phyloP scores from a whole-genome alignment of 2,888 invertebrate species.

The Matsumyia berberina region DNA sequence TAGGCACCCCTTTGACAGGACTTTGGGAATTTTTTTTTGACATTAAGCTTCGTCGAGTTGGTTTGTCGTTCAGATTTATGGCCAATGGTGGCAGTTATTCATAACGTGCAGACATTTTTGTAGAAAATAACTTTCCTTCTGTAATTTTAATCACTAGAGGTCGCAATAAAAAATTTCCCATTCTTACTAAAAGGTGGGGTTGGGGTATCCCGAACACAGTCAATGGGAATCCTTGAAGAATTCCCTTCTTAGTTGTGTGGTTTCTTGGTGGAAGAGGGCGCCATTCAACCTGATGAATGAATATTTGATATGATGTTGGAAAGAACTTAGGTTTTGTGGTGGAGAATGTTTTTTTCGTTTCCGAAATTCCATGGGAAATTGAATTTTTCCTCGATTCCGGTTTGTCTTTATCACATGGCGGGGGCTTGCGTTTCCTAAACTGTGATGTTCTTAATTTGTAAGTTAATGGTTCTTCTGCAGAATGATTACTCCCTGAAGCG shows the following conservation, averaged over 20 bases:
- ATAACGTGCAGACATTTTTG: conserved; percentile 10
- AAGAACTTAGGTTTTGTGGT: conserved; percentile 56
- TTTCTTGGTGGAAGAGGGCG: conserved; percentile 8
- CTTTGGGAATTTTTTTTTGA: conserved; percentile 17
- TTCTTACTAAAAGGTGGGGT: neutral
- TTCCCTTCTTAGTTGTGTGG: neutral
- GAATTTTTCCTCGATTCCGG: conserved; percentile 49
- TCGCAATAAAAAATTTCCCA: neutral
- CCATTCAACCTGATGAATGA: conserved; percentile 62
- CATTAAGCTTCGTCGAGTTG: conserved; percentile 46
- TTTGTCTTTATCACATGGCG: conserved; percentile 19
- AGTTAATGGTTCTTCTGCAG: conserved; percentile 13
- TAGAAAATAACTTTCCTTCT: conserved; percentile 1
- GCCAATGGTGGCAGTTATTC: conserved; percentile 18
- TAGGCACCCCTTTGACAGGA: neutral
- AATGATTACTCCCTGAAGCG: conserved; percentile 24
- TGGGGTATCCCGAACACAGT: no score
- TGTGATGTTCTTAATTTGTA: conserved; percentile 17
- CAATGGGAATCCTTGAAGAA: conserved; percentile 8
- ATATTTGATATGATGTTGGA: conserved; percentile 62
- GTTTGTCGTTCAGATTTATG: conserved; percentile 43
- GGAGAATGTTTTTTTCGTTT: conserved; percentile 10
- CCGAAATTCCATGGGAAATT: conserved; percentile 32
- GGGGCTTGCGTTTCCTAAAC: no score
- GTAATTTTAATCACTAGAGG: conserved; percentile 15